phyloP scores from a whole-genome alignment of 2,113 vertebrate species.

The Prunella himalayana region DNA sequence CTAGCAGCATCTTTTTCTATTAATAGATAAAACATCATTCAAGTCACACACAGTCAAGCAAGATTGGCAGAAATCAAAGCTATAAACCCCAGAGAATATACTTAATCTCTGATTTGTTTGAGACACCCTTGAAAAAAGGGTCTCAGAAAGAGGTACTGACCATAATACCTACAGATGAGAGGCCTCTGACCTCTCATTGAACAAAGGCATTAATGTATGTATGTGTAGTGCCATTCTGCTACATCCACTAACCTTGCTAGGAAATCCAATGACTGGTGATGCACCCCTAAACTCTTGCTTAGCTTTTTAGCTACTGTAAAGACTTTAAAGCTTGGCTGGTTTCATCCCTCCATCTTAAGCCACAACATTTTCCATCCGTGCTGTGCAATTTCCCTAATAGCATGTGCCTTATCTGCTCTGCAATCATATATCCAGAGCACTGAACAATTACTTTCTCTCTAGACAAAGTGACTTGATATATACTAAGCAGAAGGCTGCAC shows the following conservation, averaged over 20 bases:
- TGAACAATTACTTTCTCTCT: not conserved
- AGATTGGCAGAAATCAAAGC: not conserved
- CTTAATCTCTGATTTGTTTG: not conserved
- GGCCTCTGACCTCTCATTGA: not conserved
- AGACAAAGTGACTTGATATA: not conserved
- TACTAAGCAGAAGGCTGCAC: not conserved
- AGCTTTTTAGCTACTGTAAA: not conserved
- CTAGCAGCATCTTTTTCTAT: not conserved
- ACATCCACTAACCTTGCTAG: fast-evolving
- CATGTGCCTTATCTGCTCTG: not conserved
- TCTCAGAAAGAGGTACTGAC: not conserved
- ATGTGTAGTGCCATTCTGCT: not conserved
- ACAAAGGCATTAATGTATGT: fast-evolving
- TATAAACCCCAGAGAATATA: not conserved
- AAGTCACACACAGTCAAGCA: not conserved
- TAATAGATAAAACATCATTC: not conserved
- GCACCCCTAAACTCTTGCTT: not conserved
- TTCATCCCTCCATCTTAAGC: not conserved
- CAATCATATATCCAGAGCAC: not conserved
- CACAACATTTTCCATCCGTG: not conserved
- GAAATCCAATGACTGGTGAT: not conserved
- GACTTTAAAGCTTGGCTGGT: not conserved
- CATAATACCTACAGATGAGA: not conserved
- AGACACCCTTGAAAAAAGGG: not conserved
- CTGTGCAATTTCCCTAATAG: fast-evolving